Evolutionary conservation across 2,113 vertebrate genomes (phyloP).

Genomic region (Oophaga pumilio): DNA sequence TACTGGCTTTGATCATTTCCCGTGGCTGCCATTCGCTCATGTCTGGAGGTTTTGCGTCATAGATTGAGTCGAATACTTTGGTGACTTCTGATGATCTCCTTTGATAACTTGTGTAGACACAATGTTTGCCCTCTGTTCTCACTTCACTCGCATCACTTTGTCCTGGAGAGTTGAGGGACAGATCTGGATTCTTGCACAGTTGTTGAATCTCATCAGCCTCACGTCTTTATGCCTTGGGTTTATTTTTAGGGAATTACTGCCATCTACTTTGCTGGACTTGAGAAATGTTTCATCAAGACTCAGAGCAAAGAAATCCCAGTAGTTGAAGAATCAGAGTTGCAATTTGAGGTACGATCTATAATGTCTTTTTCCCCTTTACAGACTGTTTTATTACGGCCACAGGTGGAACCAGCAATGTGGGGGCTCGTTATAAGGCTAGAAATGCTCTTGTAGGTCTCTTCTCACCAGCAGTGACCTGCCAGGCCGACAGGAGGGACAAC

Average conservation of each 20-base stretch:
- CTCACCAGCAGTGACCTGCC: no score
- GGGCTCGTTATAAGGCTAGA: no score
- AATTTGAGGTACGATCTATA: slow-evolving; percentile 71
- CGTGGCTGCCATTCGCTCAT: no score
- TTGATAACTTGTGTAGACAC: no score
- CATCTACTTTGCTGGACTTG: slow-evolving; percentile 80
- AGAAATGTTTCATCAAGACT: slow-evolving; percentile 81
- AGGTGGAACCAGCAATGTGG: background rate
- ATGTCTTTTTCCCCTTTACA: background rate
- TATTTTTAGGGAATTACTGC: slow-evolving; percentile 75
- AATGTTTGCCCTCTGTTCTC: no score
- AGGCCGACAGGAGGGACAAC: no score
- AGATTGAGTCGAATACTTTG: no score
- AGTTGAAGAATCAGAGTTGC: slow-evolving; percentile 69
- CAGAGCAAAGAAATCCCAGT: slow-evolving; percentile 79
- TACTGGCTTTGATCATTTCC: no score
- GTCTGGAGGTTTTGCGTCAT: no score
- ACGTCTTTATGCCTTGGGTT: background rate
- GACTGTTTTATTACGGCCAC: background rate
- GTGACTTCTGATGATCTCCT: no score
- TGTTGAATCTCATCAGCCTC: background rate
- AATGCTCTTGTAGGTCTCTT: no score
- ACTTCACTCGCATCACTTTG: no score
- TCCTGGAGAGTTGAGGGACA: background rate
- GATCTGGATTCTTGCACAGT: background rate